Base-by-base conservation (phyloP, 2,797 vertebrate species). In the Rhinophrynus dorsalis region DNA sequence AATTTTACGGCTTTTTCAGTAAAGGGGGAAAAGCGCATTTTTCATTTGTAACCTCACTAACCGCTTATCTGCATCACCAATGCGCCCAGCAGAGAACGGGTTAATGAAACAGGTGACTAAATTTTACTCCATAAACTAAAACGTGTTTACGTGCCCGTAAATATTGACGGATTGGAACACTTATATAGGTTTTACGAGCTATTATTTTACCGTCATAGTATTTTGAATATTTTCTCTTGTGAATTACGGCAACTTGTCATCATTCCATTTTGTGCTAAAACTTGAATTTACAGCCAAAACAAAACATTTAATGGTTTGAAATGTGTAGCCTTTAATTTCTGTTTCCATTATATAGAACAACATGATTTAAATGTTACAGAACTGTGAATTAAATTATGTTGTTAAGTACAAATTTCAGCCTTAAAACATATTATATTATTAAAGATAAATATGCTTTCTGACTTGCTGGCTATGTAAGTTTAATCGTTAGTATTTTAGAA, bases 1-100 rank as follows among this genome's bases (percentile, higher is more conserved):
- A 83, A 80, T 80, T 86, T 81, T 80, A 81, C 76, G 69, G 59
- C 33, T 51, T 35, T n/a, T 74, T 76, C 7, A 75, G 55, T 78
- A 79, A 71, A 8, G 17, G 10, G 13, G 37, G 15, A 69, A 0
- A 47, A 61, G 15, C 4, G n/a, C 18, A 21, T 15, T 15, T 45
- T 45, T 45, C 13, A 6, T 50, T 74, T 72, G 38, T 54, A 52
- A 47, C 35, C 52, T 50, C 21, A 21, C 24, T 80, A 58, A 74
- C 80, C 67, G 75, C 13, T 75, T 64, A 29, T 70, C 77, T 77
- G 55, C 62, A 71, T 77, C 50, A 12, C 15, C 38, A 20, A 38
- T 72, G 81, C 68, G 30, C 74, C 17, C 52, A 67, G 55, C 23
- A 72, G 75, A 62, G 77, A 75, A 81, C 35, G 62, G 78, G 15